Percentiles rank a stretch among this genome's conserved stretches.
Conservation (phyloP, 2,113 vertebrate genomes). For the Edolisoma coerulescens region DNA sequence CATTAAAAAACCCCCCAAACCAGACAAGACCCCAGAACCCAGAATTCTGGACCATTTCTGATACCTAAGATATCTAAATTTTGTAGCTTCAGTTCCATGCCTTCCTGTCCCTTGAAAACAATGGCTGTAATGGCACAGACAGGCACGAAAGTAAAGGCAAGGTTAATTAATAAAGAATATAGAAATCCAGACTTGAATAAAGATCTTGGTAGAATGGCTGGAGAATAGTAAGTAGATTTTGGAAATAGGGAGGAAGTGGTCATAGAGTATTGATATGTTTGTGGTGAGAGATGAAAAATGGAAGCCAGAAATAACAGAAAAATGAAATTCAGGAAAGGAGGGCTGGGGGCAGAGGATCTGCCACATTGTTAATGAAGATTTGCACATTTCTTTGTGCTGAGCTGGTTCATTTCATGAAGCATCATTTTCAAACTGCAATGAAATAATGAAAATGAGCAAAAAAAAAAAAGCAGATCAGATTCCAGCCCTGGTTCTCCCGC, state of each 20-base stretch:
- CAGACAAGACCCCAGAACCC: not conserved
- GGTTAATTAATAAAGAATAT: not conserved
- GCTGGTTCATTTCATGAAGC: not conserved
- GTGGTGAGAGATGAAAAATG: not conserved
- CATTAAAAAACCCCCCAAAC: not conserved
- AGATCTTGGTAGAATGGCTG: not conserved
- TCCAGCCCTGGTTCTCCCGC: not conserved
- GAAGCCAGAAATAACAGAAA: not conserved
- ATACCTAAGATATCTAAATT: not conserved
- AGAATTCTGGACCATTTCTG: not conserved
- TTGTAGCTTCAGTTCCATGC: not conserved
- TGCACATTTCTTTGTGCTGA: not conserved
- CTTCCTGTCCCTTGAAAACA: not conserved
- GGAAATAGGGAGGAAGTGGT: not conserved
- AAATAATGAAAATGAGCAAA: not conserved
- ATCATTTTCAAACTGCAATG: not conserved
- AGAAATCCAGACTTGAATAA: not conserved
- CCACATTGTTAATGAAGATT: not conserved
- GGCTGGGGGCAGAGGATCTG: not conserved
- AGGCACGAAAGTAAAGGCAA: not conserved
- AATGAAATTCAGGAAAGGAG: not conserved
- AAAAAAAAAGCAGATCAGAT: not conserved
- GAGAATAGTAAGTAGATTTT: not conserved
- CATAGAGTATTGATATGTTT: not conserved
- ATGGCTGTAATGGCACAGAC: not conserved